Percentiles rank a stretch among this genome's conserved stretches.
phyloP scores from a whole-genome alignment of 2,888 invertebrate genomes.

The Oxytorus armatus region DNA sequence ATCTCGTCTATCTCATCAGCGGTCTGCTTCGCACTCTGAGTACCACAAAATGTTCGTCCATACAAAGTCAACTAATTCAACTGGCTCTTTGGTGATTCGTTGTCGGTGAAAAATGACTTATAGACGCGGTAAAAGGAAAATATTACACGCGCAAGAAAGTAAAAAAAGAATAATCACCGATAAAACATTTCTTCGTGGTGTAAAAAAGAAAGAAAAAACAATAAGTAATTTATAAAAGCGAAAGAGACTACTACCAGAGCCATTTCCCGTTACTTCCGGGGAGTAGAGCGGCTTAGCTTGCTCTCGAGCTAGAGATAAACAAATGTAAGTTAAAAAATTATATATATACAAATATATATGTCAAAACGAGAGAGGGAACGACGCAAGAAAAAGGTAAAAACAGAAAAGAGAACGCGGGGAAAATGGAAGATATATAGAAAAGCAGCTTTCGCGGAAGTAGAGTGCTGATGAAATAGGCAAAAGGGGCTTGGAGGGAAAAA shows the following conservation, averaged over 20 bases:
- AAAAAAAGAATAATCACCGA: background rate
- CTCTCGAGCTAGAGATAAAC: slow-evolving; percentile 3
- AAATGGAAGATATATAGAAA: slow-evolving; percentile 33
- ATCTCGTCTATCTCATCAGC: slow-evolving; percentile 37
- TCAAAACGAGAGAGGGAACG: slow-evolving; percentile 6
- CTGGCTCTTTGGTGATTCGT: background rate
- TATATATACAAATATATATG: background rate
- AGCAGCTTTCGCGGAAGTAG: slow-evolving; percentile 28
- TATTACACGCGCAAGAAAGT: background rate
- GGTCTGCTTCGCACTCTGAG: slow-evolving; percentile 21
- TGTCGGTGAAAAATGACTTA: background rate
- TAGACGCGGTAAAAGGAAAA: background rate
- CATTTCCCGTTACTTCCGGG: background rate
- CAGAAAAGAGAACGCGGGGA: slow-evolving; percentile 22
- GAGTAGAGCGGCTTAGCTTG: background rate
- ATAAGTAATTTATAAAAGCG: background rate
- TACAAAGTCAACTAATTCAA: slow-evolving; percentile 29
- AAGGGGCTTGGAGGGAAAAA: slow-evolving; percentile 1
- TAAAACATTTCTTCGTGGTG: background rate
- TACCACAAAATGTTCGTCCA: background rate
- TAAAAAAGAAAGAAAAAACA: background rate
- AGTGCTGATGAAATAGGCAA: slow-evolving; percentile 39
- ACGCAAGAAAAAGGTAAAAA: background rate
- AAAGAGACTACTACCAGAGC: background rate
- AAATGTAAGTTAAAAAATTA: background rate